Conservation (phyloP, 2,797 vertebrate species). For the Cryptoprocta ferox region DNA sequence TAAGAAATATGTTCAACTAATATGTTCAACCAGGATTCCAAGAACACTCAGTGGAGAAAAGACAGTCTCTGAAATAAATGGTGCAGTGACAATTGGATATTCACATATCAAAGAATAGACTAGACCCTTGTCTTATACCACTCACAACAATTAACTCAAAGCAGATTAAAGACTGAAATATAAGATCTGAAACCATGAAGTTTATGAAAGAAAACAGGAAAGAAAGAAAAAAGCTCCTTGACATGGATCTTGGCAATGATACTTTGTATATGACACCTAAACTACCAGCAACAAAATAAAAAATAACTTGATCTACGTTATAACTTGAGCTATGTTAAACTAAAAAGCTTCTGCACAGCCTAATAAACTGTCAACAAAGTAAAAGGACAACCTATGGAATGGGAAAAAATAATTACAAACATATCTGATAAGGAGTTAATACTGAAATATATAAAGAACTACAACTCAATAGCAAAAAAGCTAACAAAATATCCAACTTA, state of each 20-base stretch:
- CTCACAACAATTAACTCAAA: not conserved
- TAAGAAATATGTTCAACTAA: not conserved
- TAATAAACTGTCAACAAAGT: not conserved
- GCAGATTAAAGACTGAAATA: not conserved
- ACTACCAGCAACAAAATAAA: not conserved
- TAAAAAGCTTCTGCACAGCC: not conserved
- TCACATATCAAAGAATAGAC: not conserved
- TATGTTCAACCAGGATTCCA: not conserved
- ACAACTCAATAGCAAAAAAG: not conserved
- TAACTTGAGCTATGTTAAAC: not conserved
- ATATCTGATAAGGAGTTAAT: not conserved
- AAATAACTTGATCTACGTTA: not conserved
- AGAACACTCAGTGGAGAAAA: not conserved
- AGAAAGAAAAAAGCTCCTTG: not conserved
- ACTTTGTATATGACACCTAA: not conserved
- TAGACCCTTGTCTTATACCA: not conserved
- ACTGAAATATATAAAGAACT: not conserved
- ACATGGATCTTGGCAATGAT: not conserved
- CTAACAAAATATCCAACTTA: not conserved
- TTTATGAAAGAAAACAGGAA: not conserved
- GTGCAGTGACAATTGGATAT: not conserved
- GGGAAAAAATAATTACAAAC: not conserved
- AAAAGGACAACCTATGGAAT: not conserved
- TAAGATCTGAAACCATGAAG: not conserved
- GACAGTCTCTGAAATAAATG: not conserved